Percentiles rank a stretch among this genome's conserved stretches.
Conservation (phyloP, 2,888 invertebrate species). For the Philereme vetulata region DNA sequence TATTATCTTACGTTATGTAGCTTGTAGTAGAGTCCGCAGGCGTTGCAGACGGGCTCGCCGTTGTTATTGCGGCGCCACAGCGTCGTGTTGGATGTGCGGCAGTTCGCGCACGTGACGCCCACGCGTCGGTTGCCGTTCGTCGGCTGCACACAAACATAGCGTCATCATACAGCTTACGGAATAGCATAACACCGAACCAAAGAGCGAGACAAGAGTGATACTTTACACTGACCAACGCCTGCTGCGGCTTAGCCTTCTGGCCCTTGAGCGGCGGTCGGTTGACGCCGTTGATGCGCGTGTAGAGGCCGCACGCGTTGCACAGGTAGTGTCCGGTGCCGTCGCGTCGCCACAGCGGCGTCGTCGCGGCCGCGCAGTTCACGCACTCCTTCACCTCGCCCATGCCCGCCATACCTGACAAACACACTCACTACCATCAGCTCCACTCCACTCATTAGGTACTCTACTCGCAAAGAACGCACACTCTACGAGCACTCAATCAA, state of each 20-base stretch:
- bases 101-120: slow-evolving; percentile 97
- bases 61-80: slow-evolving; percentile 97
- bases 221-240: slow-evolving; percentile 69
- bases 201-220: slow-evolving; percentile 12
- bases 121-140: slow-evolving; percentile 85
- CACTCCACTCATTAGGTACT: too few relatives aligned
- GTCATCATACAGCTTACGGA: background rate
- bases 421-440: background rate
- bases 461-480: too few relatives aligned
- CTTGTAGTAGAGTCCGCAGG: slow-evolving; percentile 98
- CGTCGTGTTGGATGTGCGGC: slow-evolving; percentile 95
- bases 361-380: slow-evolving; percentile 96
- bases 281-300: slow-evolving; percentile 88
- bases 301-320: slow-evolving; percentile 99
- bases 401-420: slow-evolving; percentile 63
- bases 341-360: slow-evolving; percentile 98
- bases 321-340: slow-evolving; percentile 99
- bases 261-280: slow-evolving; percentile 89
- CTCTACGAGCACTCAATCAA: too few relatives aligned
- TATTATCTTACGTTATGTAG: slow-evolving; percentile 87
- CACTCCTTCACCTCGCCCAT: slow-evolving; percentile 91
- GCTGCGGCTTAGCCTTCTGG: slow-evolving; percentile 86
- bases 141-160: slow-evolving; percentile 55
- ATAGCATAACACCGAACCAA: background rate
- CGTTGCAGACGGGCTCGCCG: slow-evolving; percentile 99